Conservation (phyloP, 2,113 vertebrate species). For the Emydura subglobosa region DNA sequence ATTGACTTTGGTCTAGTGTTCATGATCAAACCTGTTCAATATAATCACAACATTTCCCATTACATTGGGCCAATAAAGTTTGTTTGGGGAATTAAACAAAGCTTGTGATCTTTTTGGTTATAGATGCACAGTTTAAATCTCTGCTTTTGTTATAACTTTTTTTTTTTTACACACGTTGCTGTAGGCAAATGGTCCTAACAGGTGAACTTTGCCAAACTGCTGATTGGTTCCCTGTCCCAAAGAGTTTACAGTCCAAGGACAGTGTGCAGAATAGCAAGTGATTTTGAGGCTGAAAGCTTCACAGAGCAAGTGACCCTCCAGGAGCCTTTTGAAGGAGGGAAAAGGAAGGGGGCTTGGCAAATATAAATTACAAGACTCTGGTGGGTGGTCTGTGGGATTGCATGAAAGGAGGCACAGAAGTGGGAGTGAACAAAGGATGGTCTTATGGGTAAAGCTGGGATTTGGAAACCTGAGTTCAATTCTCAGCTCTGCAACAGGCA, state of each 20-base stretch:
- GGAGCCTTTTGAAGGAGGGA: not conserved
- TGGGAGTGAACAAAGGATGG: not conserved
- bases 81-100: not conserved
- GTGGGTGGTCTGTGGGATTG: not conserved
- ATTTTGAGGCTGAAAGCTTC: not conserved
- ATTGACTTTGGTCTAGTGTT: not conserved
- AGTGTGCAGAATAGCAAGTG: not conserved
- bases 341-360: not conserved
- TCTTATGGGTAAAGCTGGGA: not conserved
- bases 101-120: not conserved
- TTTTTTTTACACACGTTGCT: not conserved
- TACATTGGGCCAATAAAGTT: not conserved
- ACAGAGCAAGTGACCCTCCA: not conserved
- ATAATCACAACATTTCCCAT: not conserved
- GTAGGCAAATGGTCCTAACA: not conserved
- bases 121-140: not conserved
- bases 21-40: not conserved
- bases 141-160: not conserved
- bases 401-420: not conserved
- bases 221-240: not conserved
- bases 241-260: not conserved
- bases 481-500: not conserved
- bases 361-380: not conserved
- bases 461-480: not conserved
- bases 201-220: not conserved